Base-by-base conservation (phyloP, 1,140 invertebrate genomes). In the Drosophila mauritiana region DNA sequence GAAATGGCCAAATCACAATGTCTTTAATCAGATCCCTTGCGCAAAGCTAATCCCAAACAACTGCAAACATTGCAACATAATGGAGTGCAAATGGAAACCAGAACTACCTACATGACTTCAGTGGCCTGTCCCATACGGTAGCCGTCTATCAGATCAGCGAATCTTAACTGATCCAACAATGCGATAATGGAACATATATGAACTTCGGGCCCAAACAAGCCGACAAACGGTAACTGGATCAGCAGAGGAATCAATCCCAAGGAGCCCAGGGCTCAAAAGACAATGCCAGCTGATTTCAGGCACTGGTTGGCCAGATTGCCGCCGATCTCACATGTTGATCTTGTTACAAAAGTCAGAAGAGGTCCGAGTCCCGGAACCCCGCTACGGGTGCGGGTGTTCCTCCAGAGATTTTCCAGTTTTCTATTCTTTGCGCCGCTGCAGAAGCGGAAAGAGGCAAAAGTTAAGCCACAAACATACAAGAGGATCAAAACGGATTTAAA, bases 401-500 rank as follows among this genome's bases (percentile, higher is more conserved):
- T 25, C 20, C 6, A 13, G 31, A 48, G 54, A 43, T 42, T 61
- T 37, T 22, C 31, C 45, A 65, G 51, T 55, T 49, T 49, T 31
- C 42, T 62, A 48, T 63, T 72, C 53, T 42, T n/a, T 8, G 40
- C 36, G 61, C 37, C 53, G 39, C 61, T 58, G 59, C 78, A 59
- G 57, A 88, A 69, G 83, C 83, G 83, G 76, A 88, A 88, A 86
- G 83, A 86, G 83, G 75, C 84, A 88, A 86, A 86, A 86, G 84
- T 89, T 89, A 89, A 89, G 84, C 84, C 84, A 89, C 84, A 89
- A 89, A 89, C 84, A 89, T 89, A 89, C 84, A 89, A 89, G 80
- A 80, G 84, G 84, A 89, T 89, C 84, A 89, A 74, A 89, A 90
- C 84, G 84, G 84, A 78, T 89, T 89, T 90, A 89, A 89, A 89